Evolutionary conservation across 2,113 vertebrate genomes (phyloP).

Genomic region (Ptychochromis oligacanthus): DNA sequence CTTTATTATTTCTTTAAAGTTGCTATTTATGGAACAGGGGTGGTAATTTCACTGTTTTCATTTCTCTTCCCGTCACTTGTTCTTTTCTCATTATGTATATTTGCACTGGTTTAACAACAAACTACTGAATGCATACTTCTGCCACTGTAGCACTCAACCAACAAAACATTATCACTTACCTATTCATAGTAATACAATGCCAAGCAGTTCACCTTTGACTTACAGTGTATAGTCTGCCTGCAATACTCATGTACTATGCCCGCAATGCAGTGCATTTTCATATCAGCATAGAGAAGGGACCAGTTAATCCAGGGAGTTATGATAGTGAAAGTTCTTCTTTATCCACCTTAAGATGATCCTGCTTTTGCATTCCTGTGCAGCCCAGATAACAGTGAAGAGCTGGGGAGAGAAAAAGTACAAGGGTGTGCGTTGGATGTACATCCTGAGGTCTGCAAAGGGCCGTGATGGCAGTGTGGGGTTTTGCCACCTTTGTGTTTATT

Average conservation of each 20-base stretch:
- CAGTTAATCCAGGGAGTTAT: conserved; percentile 67
- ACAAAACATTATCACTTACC: conserved; percentile 17
- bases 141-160: not conserved
- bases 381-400: conserved; percentile 55
- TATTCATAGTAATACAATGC: conserved; percentile 32
- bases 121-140: conserved; percentile 10
- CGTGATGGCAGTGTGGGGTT: conserved; percentile 8
- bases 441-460: conserved; percentile 47
- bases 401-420: conserved; percentile 42
- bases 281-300: conserved; percentile 56
- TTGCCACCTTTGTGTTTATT: conserved; percentile 46
- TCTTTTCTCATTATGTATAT: not conserved
- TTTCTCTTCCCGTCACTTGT: not conserved
- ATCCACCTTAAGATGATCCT: conserved; percentile 70
- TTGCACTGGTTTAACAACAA: not conserved
- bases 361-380: conserved; percentile 53
- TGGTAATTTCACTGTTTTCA: conserved; percentile 7
- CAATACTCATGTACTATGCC: conserved; percentile 32
- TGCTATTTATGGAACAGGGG: conserved; percentile 5
- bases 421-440: conserved; percentile 31
- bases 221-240: conserved; percentile 21
- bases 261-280: conserved; percentile 46
- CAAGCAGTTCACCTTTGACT: conserved; percentile 53
- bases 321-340: conserved; percentile 62
- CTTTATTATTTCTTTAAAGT: not conserved